Evolutionary conservation across 2,113 vertebrate genomes (phyloP).

Genomic region (Myxocyprinus asiaticus): DNA sequence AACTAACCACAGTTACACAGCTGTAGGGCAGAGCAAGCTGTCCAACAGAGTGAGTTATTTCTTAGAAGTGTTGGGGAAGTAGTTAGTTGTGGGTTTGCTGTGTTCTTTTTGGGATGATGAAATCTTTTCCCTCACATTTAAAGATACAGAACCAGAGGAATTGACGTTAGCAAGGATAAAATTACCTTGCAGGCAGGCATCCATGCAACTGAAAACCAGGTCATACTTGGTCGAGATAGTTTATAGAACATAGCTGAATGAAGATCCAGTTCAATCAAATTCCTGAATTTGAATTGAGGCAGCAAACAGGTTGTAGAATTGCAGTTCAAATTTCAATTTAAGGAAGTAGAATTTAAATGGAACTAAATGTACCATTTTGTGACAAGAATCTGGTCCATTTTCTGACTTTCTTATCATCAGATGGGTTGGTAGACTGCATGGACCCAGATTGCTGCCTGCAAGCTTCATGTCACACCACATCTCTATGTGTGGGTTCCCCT

Average conservation of each 20-base stretch:
- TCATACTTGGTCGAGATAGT: too few relatives aligned
- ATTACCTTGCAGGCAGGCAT: background rate
- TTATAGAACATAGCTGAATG: too few relatives aligned
- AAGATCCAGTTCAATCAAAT: too few relatives aligned
- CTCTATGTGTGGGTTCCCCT: constrained; percentile 90
- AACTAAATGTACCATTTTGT: background rate
- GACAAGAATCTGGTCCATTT: background rate
- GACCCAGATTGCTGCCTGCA: constrained; percentile 98
- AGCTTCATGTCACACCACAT: constrained; percentile 84
- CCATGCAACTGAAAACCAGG: too few relatives aligned
- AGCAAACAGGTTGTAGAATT: too few relatives aligned
- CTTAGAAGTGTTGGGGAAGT: background rate
- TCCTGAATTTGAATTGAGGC: too few relatives aligned
- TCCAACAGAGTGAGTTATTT: constrained; percentile 21
- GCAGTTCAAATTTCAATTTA: too few relatives aligned
- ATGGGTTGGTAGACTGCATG: constrained; percentile 96
- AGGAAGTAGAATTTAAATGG: too few relatives aligned
- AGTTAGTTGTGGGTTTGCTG: background rate
- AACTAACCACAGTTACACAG: background rate
- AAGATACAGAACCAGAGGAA: background rate
- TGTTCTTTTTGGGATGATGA: constrained; percentile 9
- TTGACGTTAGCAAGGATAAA: background rate
- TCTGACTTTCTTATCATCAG: constrained; percentile 65
- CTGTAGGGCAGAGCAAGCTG: constrained; percentile 7
- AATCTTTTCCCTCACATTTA: constrained; percentile 4